phyloP scores from a whole-genome alignment of 2,113 vertebrate species.

The Python bivittatus region DNA sequence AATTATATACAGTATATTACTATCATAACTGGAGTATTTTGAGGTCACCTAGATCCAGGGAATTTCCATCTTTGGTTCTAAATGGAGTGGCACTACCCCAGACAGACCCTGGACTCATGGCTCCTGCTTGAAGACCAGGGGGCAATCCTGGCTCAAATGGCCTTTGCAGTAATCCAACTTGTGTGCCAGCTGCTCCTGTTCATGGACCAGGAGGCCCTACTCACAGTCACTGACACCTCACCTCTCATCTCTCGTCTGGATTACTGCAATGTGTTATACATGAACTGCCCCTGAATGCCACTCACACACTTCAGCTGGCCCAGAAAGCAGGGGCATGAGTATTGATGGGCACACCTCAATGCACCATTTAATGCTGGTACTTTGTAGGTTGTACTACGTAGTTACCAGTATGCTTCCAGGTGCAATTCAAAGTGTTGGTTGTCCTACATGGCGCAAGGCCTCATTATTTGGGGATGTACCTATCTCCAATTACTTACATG shows the following conservation, averaged over 20 bases:
- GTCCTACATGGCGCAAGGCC: neutral
- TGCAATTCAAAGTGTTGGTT: neutral
- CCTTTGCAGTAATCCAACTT: neutral
- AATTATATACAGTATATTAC: neutral
- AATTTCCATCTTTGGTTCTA: neutral
- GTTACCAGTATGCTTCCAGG: neutral
- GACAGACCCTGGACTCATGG: neutral
- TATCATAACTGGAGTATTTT: neutral
- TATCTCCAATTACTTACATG: neutral
- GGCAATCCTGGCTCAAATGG: neutral
- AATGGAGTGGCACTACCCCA: neutral
- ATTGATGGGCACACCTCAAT: neutral
- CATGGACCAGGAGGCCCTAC: neutral
- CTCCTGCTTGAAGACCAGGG: neutral
- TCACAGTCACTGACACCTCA: neutral
- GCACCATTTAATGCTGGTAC: neutral
- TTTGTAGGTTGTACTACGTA: neutral
- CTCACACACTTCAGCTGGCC: neutral
- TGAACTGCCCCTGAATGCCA: neutral
- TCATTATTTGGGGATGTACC: neutral
- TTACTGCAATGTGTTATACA: neutral
- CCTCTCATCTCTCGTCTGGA: neutral
- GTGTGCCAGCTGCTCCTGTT: neutral
- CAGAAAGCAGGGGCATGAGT: neutral
- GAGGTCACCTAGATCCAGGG: neutral